Percentiles rank a stretch among this genome's conserved stretches.
Evolutionary conservation across 2,113 vertebrate species (phyloP).

Genomic region (Crotalus tigris): DNA sequence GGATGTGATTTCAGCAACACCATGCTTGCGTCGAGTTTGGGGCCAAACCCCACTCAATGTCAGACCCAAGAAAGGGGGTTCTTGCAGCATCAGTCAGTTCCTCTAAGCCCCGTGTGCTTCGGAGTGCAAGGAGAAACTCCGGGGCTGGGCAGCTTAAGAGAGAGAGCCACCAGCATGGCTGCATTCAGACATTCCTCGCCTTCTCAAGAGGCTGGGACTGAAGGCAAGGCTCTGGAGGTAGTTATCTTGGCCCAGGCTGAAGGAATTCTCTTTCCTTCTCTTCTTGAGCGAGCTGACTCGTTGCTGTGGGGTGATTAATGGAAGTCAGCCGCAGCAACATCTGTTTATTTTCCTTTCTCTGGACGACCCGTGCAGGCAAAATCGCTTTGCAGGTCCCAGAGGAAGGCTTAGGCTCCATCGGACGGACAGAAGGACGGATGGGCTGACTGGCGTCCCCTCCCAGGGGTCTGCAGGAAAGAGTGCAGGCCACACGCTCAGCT

Average conservation of each 20-base stretch:
- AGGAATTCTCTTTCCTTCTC: conserved; percentile 58
- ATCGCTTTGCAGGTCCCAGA: conserved; percentile 59
- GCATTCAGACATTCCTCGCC: conserved; percentile 10
- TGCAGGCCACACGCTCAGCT: neutral
- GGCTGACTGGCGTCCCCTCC: neutral
- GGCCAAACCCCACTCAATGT: neutral
- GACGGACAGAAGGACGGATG: neutral
- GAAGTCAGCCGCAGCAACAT: conserved; percentile 62
- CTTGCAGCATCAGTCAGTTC: neutral
- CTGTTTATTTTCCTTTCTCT: conserved; percentile 69
- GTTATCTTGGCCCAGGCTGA: conserved; percentile 64
- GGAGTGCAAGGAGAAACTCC: too few relatives aligned
- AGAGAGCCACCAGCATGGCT: neutral
- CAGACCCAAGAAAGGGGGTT: neutral
- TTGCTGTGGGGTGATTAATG: conserved; percentile 67
- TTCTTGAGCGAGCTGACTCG: conserved; percentile 57
- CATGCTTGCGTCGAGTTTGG: neutral
- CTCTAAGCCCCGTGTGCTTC: neutral
- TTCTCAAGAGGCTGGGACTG: neutral
- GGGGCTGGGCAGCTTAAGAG: neutral
- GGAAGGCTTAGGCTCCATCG: neutral
- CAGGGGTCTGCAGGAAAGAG: neutral
- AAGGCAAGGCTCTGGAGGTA: conserved; percentile 52
- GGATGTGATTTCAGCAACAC: neutral
- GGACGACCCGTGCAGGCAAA: conserved; percentile 59